Evolutionary conservation across 2,888 invertebrate genomes (phyloP), one percentile per base, ranked within the genome.

Genomic region (Ceraclea dissimilis): DNA sequence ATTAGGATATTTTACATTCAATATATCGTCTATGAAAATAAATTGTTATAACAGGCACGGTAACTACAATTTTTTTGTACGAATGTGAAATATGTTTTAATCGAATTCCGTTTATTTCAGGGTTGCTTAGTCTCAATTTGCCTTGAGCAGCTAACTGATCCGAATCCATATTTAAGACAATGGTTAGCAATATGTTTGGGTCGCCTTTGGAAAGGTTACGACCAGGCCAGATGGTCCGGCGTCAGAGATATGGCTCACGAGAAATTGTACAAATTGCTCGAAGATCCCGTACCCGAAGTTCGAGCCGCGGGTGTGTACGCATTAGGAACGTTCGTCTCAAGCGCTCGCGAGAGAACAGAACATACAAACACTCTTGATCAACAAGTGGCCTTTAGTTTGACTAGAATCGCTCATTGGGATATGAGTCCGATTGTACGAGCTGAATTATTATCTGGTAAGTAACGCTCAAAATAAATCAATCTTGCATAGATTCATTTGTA

Each of bases 211-310:
- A 86, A 90, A 66, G 87, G 89, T 67, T 91, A 86, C 69, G 91
- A 93, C 65, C 84, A 85, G 66, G 90, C 90, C 5, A 81, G 92
- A 63, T 97, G 98, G 97, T 92, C 92, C 57, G 98, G 95, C 17
- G 96, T 93, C 19, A 78, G 98, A 11, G 95, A 96, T 71, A 85
- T 88, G 64, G 96, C 97, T n/a, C 95, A 96, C 71, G 97, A 97
- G 71, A 96, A 97, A 72, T 79, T 98, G 11, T 90, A 86, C 68
- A 82, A 79, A 49, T 76, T 95, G 62, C 75, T 97, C 52, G 79
- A 79, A 59, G 94, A 96, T 74, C 79, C 83, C 2, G 83, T 86
- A 47, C 93, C 97, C 1, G 96, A 97, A 81, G 88, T 91, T 49
- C 81, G 98, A 57, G 94, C 96, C 11, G 91, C 96, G 1, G 89